phyloP scores from a whole-genome alignment of 2,888 invertebrate species.

The Aradus depressus region DNA sequence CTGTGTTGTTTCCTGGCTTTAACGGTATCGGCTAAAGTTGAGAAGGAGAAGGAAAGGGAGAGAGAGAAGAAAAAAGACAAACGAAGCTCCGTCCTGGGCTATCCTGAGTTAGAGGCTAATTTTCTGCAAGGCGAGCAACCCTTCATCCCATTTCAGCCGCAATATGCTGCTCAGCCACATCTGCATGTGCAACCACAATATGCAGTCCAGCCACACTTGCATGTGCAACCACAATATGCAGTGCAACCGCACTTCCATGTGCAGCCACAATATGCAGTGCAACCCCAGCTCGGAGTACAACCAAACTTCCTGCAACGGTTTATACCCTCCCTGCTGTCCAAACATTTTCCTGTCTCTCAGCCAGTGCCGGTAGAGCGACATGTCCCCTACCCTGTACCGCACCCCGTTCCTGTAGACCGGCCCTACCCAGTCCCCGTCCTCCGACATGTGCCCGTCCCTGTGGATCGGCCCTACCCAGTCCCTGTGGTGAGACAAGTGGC shows the following conservation, averaged over 20 bases:
- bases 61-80: slow-evolving; percentile 8
- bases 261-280: too few relatives aligned
- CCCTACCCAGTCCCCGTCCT: slow-evolving; percentile 10
- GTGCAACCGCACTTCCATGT: slow-evolving; percentile 4
- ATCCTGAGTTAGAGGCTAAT: too few relatives aligned
- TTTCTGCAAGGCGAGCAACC: too few relatives aligned
- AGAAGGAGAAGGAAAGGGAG: too few relatives aligned
- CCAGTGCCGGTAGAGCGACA: slow-evolving; percentile 11
- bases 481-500: slow-evolving; percentile 4
- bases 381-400: slow-evolving; percentile 10
- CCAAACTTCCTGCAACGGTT: too few relatives aligned
- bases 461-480: not conserved
- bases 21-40: too few relatives aligned
- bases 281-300: too few relatives aligned
- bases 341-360: not conserved
- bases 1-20: too few relatives aligned
- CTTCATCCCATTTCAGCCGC: too few relatives aligned
- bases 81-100: slow-evolving; percentile 3
- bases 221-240: not conserved
- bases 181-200: not conserved
- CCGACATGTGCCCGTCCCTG: slow-evolving; percentile 8
- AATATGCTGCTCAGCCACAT: not conserved
- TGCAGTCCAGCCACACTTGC: not conserved
- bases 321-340: too few relatives aligned
- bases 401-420: not conserved